Conservation (phyloP, 2,113 vertebrate species). For the Butorides virescens region DNA sequence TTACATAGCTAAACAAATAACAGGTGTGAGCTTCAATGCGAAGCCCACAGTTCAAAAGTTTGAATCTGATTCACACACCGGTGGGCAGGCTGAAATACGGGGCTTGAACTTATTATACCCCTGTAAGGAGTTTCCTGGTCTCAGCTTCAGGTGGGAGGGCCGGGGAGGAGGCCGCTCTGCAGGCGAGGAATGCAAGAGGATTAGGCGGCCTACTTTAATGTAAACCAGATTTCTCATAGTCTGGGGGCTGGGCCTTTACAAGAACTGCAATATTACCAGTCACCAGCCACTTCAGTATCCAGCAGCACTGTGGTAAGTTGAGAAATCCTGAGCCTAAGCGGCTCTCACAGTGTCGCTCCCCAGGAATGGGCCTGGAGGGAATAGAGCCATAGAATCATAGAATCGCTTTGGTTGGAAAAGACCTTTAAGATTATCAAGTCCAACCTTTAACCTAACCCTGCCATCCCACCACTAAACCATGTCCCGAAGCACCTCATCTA, state of each 20-base stretch:
- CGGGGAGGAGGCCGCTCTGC: not conserved
- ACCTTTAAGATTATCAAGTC: too few relatives aligned
- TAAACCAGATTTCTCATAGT: constrained; percentile 11
- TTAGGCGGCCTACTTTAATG: not conserved
- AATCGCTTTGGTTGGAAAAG: too few relatives aligned
- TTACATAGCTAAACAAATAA: constrained; percentile 1
- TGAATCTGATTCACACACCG: not conserved
- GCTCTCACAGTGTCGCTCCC: not conserved
- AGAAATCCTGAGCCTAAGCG: not conserved
- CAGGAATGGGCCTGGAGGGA: not conserved
- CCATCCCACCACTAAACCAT: too few relatives aligned
- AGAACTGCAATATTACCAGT: not conserved
- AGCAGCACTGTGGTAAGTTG: not conserved
- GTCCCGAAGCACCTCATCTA: too few relatives aligned
- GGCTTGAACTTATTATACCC: not conserved
- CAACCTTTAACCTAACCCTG: too few relatives aligned
- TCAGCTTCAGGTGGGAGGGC: not conserved
- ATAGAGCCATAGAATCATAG: too few relatives aligned
- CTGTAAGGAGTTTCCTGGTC: constrained; percentile 28
- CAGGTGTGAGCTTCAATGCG: not conserved
- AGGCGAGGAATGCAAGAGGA: not conserved
- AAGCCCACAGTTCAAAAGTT: constrained; percentile 17
- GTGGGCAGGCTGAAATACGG: not conserved
- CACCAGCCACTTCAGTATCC: not conserved
- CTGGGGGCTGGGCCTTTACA: not conserved